Evolutionary conservation across 2,797 vertebrate species (phyloP), one percentile per base, ranked within the genome.

Genomic region (Neostethus bicornis): DNA sequence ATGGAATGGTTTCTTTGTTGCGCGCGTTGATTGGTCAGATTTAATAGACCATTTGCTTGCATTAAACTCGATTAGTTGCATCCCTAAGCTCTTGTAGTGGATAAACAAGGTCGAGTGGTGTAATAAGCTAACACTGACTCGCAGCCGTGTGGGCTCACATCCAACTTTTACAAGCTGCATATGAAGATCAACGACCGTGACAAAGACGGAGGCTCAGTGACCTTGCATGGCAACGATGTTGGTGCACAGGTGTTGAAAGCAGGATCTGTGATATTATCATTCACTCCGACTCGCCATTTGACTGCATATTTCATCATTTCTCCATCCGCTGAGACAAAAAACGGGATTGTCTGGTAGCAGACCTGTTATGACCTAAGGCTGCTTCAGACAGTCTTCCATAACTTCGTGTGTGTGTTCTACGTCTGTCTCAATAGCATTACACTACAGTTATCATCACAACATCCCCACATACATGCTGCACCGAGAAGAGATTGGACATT

Each of bases 401-500:
- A 53, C 51, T 69, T 57, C 37, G 39, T n/a, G 32, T 37, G 34
- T 19, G 37, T 39, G 68, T 72, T 76, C 71, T 75, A 43, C 34
- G 66, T 66, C 31, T n/a, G 56, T 54, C 52, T 56, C 45, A 53
- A 69, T 70, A 64, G 50, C 66, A 73, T 70, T 73, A 42, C 53
- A 57, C 52, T 50, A 19, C 48, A 75, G 50, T 81, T 83, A 82
- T 79, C 76, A 44, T 44, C n/a, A 20, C 51, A 32, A 59, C 73
- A 81, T 84, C 73, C 73, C 63, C 5, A 47, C 65, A 67, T 79
- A 55, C 50, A 24, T n/a, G 61, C 73, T 5, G 42, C 58, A 47
- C 66, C 74, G 64, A 61, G 51, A 55, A 50, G 75, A 85, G 80
- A 89, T 88, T 88, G 87, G 74, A 85, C 80, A 77, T 86, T 85